Base-by-base conservation (phyloP, 2,797 vertebrate species). In the Tenualosa ilisha region DNA sequence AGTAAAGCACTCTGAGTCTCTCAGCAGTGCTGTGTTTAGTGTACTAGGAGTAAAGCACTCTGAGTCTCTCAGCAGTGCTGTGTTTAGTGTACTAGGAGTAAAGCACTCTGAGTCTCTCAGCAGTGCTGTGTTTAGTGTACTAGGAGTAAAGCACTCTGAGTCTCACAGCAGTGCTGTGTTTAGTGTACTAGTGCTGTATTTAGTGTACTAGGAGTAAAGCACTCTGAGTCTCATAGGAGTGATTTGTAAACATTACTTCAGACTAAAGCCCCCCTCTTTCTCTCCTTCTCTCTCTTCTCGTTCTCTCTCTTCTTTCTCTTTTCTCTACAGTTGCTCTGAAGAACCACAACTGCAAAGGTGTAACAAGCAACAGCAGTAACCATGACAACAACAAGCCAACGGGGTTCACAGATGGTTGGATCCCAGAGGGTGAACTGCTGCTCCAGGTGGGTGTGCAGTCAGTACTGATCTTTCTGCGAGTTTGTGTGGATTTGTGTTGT, bases 381-480 rank as follows among this genome's bases (percentile, higher is more conserved):
- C 51, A 50, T 0, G 53, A 87, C 22, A 81, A 82, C 0, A 8
- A 82, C 46, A 83, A 82, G 61, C 65, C 84, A 2, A 5, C n/a
- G 0, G 89, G 59, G 81, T 59, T 56, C 22, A 75, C 50, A 8
- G 92, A 91, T 0, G 31, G 84, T 9, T 84, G 0, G 0, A 4
- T 95, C 15, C 91, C 93, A 0, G 96, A 96, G 90, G 96, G 96
- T 0, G 95, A 97, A 82, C 93, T 97, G 79, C 94, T 97, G 61
- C 91, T 97, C 37, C 94, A 96, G 96, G 96, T 97, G 0, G 82
- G 92, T 92, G 83, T 0, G 6, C n/a, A 1, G 17, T 84, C n/a
- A n/a, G 83, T 54, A 31, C 68, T 49, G 24, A 46, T 56, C 3
- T 54, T 11, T 22, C 31, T 56, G 51, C 59, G n/a, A 31, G 26